Base-by-base conservation (phyloP, 2,113 vertebrate genomes). In the Osmerus mordax region DNA sequence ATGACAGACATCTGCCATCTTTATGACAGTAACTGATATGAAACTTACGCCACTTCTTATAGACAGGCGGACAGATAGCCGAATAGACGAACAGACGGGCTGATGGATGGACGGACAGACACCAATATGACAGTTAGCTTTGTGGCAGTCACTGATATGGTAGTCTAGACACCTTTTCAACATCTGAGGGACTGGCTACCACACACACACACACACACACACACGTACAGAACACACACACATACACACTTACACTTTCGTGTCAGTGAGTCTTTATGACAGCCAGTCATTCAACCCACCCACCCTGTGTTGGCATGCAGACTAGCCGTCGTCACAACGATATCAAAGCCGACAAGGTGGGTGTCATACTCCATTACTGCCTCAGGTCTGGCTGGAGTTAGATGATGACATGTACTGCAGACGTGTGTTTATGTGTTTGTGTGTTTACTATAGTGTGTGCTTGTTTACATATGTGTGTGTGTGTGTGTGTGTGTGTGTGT, bases 41-140 rank as follows among this genome's bases (percentile, higher is more conserved):
- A 62, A 47, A 47, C 41, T 11, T 47, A 9, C 9, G 41, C 41
- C 9, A 11, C 41, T 11, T 47, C 63, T 68, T 73, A 58, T 51
- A 3, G 28, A 54, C 65, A 62, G 60, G 21, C 41, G 19, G 21
- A 74, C 73, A 63, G 76, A 71, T 71, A 72, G 82, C 82, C 81
- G 9, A 29, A 80, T 73, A 77, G 79, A 84, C 63, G 68, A 74
- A 60, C 56, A 3, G 28, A 54, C 65, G 52, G 51, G 21, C 36
- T 19, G 36, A 74, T 71, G 59, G 75, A 71, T 71, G 72, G 83
- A 83, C 81, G 13, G 29, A 80, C 75, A 77, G 79, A 86, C 87
- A 83, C 81, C 82, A 70, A 60, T 14, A 55, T 12, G 51, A 72
- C 75, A 78, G 81, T 72, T 87, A 84, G 78, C 73, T 75, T 77